Evolutionary conservation across 2,888 invertebrate genomes (phyloP).

Genomic region (Rotaria sp.): DNA sequence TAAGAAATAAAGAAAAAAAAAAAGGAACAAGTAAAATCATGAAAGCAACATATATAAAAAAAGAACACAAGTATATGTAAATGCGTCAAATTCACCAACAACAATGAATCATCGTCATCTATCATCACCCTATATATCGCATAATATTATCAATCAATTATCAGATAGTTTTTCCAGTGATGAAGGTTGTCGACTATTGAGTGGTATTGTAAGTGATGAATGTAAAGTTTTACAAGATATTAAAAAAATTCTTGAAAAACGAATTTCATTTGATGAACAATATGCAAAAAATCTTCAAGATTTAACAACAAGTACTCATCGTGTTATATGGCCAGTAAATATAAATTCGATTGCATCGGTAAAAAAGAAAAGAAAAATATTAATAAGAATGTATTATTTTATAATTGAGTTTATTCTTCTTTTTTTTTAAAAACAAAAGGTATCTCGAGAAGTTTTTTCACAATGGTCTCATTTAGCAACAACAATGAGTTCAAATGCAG

Average conservation of each 20-base stretch:
- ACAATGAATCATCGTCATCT: background rate
- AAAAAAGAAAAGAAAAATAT: background rate
- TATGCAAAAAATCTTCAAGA: constrained; percentile 20
- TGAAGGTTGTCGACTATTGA: background rate
- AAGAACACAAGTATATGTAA: background rate
- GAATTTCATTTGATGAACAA: background rate
- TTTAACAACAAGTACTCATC: background rate
- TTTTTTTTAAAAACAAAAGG: background rate
- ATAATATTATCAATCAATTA: background rate
- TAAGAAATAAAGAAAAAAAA: background rate
- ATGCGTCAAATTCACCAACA: background rate
- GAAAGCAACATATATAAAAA: background rate
- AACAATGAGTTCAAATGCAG: background rate
- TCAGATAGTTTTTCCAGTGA: background rate
- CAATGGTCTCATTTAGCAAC: background rate
- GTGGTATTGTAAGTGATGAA: background rate
- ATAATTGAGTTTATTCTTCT: background rate
- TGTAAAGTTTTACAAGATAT: background rate
- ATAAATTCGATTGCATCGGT: background rate
- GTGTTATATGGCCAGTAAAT: background rate
- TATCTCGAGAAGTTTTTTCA: background rate
- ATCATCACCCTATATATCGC: background rate
- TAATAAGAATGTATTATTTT: background rate
- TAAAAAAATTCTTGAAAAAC: background rate
- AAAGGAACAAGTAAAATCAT: background rate